Base-by-base conservation (phyloP, 2,888 invertebrate genomes). In the Eupsilia transversa region DNA sequence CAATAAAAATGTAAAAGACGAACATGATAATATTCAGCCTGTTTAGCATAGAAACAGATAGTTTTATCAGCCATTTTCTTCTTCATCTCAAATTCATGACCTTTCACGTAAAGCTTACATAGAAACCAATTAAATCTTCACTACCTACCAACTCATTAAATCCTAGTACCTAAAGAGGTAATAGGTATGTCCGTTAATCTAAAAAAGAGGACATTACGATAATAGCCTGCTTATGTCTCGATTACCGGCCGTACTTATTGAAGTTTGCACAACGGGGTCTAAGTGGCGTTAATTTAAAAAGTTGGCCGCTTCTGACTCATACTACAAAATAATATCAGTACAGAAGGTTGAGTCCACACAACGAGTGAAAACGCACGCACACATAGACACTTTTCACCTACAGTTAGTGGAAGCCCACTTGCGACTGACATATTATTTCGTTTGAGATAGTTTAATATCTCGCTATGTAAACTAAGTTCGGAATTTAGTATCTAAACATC, bases 241-340 rank as follows among this genome's bases (percentile, higher is more conserved):
- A 76, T 77, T 77, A 80, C 49, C 23, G 46, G 23, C 38, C 30
- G 33, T 33, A 41, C 54, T 82, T 79, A 82, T 74, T 66, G 68
- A 59, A 74, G 56, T 71, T 67, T 38, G 27, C 61, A 73, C 61
- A 80, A 74, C 57, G 65, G 35, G 35, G 49, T 65, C 30, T 65
- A 80, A 87, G 71, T 71, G 63, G 61, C 41, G 66, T 63, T 77
- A 72, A 85, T 79, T 82, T 79, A 64, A 82, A 87, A 87, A 85
- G 80, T 82, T 79, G 0, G n/a, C 49, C 27, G 1, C 27, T 7
- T 49, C 1, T 23, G 23, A 12, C 0, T 38, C 4, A 3, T n/a
- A 2, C 1, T 2, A 23, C 3, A 30, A 52, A 20, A 27, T 35
- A 20, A 17, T n/a, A 3, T 20, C 17, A 0, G 23, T 17, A 20